Evolutionary conservation across 64 coral and sea anemone species (phyloP), one percentile per base, ranked within the genome.

Genomic region (Pocillopora damicornis): DNA sequence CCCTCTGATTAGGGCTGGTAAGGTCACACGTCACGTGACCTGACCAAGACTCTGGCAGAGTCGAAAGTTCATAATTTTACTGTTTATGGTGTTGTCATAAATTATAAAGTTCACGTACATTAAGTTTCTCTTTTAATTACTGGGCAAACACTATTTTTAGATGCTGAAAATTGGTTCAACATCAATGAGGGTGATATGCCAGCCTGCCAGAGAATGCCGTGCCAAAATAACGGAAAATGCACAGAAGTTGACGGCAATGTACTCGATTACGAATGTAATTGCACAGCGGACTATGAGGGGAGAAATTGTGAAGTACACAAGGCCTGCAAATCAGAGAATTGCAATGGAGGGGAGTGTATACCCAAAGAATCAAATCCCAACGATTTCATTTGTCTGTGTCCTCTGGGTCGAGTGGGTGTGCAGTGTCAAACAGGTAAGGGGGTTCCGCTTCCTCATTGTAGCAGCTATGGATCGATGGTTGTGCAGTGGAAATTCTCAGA

Each of bases 141-240:
- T 30, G 30, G 30, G 30, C 30, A 30, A 30, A 30, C 30, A 30
- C 30, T 30, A 30, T 30, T 30, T 30, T 58, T 56, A 96, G 94
- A 96, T 81, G 91, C 94, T 76, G 38, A 60, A 38, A 72, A 78
- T 13, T 96, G 94, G 94, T 92, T 79, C 16, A 89, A 96, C n/a
- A 87, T 92, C n/a, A 86, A 89, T 75, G 94, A 96, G 57, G 92
- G 94, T 58, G 94, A 96, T 74, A 83, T 83, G 26, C 90, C 94
- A 25, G 78, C 91, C 9, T 96, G 94, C 81, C 75, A 76, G n/a
- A 88, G 75, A 37, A 45, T 81, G 64, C 91, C 94, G 12, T 96
- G 94, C 61, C 87, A 51, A 96, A 92, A 81, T 77, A 91, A 77
- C 57, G 78, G 69, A 1, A 93, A 45, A 75, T 64, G 16, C 76